Percentiles rank a stretch among this genome's conserved stretches.
Conservation (phyloP, 2,797 vertebrate species). For the Astyanax mexicanus region DNA sequence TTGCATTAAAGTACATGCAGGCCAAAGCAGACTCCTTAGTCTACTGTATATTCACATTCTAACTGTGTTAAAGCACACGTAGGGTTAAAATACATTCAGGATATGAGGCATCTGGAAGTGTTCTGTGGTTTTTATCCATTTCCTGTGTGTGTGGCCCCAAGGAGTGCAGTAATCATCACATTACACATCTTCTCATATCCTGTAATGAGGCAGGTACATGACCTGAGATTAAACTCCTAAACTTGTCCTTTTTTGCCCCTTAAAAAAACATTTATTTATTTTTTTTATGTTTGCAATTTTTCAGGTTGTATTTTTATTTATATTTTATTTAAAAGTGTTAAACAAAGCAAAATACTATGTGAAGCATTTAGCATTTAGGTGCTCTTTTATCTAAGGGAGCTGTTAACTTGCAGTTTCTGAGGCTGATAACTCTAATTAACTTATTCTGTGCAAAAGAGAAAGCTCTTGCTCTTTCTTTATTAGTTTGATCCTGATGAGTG, state of each 20-base stretch:
- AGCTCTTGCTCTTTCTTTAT: no score
- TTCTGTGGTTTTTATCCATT: slow-evolving; percentile 7
- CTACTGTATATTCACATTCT: not conserved
- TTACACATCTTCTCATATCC: slow-evolving; percentile 11
- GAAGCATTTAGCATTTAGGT: no score
- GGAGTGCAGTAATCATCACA: not conserved
- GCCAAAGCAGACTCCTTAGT: not conserved
- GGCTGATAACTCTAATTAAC: no score
- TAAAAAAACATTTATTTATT: no score
- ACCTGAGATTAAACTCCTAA: not conserved
- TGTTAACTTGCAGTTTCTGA: no score
- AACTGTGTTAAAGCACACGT: slow-evolving; percentile 1
- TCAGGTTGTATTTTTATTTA: no score
- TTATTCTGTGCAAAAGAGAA: no score
- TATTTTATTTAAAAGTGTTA: no score
- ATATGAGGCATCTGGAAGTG: slow-evolving; percentile 16
- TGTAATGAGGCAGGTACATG: not conserved
- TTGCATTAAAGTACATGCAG: slow-evolving; percentile 1
- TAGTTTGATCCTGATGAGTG: no score
- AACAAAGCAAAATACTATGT: no score
- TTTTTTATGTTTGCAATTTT: no score
- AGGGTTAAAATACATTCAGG: not conserved
- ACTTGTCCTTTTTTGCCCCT: not conserved
- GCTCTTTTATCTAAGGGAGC: no score
- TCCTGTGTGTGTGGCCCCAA: not conserved